Evolutionary conservation across 1,140 invertebrate genomes (phyloP).

Genomic region (Panonychus citri): DNA sequence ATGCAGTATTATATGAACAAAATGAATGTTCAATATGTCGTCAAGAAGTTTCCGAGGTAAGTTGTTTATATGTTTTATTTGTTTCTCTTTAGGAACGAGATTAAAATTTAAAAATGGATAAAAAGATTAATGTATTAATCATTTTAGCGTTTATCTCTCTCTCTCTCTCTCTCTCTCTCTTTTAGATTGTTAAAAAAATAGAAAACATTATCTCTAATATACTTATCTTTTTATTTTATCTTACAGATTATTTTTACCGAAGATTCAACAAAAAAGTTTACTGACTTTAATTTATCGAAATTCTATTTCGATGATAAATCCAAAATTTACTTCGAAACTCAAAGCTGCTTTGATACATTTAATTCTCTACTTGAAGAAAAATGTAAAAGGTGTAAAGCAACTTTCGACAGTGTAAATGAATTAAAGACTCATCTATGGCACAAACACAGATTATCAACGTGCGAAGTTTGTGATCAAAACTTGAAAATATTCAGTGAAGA

Average conservation of each 20-base stretch:
- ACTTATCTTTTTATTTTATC: no score
- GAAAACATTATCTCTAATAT: no score
- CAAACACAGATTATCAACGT: constrained; percentile 60
- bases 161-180: no score
- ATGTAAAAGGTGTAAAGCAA: constrained; percentile 38
- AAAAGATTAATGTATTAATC: no score
- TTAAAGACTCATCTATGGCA: constrained; percentile 61
- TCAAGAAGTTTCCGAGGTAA: constrained; percentile 60
- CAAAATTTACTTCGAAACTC: constrained; percentile 55
- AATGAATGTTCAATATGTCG: constrained; percentile 88
- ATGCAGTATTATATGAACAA: constrained; percentile 73
- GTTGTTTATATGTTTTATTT: no score
- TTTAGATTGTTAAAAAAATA: no score
- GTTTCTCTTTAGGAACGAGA: no score
- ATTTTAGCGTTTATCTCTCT: constrained; percentile 9
- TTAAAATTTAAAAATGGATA: no score
- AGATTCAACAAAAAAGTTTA: constrained; percentile 17
- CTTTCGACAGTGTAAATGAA: constrained; percentile 33
- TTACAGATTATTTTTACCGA: constrained; percentile 23
- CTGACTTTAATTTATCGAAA: constrained; percentile 12
- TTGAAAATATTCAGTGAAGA: constrained; percentile 76
- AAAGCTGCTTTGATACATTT: constrained; percentile 44
- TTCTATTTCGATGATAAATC: constrained; percentile 37
- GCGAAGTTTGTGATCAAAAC: constrained; percentile 73
- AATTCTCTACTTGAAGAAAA: constrained; percentile 45